Evolutionary conservation across 2,797 vertebrate genomes (phyloP).

Genomic region (Falco peregrinus): DNA sequence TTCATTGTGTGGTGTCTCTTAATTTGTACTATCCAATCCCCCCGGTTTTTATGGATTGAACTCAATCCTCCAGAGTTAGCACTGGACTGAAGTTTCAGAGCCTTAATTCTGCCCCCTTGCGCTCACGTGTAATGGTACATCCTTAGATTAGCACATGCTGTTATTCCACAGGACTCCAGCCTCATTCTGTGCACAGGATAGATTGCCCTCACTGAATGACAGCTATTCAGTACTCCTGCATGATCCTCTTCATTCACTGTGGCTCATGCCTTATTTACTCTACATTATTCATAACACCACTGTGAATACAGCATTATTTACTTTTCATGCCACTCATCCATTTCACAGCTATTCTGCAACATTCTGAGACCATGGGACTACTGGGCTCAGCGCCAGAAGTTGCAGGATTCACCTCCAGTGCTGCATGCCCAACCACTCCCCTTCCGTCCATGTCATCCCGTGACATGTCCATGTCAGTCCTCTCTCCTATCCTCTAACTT

Average conservation of each 20-base stretch:
- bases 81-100: not conserved
- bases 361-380: not conserved
- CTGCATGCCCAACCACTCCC: not conserved
- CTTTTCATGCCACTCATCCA: not conserved
- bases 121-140: not conserved
- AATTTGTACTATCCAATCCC: not conserved
- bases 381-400: not conserved
- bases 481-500: not conserved
- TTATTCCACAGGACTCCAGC: not conserved
- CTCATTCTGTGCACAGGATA: not conserved
- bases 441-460: rapidly evolving
- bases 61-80: not conserved
- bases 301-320: not conserved
- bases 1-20: not conserved
- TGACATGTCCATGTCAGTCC: not conserved
- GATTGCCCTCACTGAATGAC: not conserved
- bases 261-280: not conserved
- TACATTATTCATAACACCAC: not conserved
- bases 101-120: constrained; percentile 11
- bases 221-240: not conserved
- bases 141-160: not conserved
- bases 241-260: not conserved
- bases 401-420: not conserved
- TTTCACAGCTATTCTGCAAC: not conserved
- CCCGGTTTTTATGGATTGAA: not conserved